These are phyloP conservation scores for Platyura marginata DNA, from an alignment of 1,140 invertebrate species.

Conservation along the genomic window DNA sequence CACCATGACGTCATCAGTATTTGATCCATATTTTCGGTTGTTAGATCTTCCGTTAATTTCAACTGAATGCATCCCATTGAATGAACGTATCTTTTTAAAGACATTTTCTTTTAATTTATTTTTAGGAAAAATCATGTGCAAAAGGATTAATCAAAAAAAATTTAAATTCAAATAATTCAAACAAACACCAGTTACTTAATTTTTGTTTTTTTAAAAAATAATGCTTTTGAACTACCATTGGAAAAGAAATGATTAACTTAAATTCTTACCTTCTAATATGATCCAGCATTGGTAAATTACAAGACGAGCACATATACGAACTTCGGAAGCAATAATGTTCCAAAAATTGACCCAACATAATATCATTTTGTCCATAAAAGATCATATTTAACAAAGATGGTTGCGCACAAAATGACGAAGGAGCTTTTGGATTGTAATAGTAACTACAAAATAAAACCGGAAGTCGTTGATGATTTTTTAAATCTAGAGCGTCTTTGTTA, in stretches of 20 bases:
- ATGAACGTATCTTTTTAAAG: slow-evolving; percentile 55
- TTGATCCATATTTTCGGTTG: slow-evolving; percentile 25
- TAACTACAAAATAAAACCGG: slow-evolving; percentile 87
- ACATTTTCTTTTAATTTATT: no score
- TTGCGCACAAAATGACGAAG: slow-evolving; percentile 16
- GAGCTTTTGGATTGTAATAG: slow-evolving; percentile 35
- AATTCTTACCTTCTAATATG: slow-evolving; percentile 47
- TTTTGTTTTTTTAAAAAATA: no score
- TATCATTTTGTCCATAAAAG: slow-evolving; percentile 87
- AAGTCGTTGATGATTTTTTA: slow-evolving; percentile 71
- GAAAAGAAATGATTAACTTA: neutral
- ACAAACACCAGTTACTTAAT: no score
- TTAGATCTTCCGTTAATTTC: slow-evolving; percentile 28
- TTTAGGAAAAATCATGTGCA: neutral
- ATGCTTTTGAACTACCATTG: no score
- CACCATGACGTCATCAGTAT: slow-evolving; percentile 87
- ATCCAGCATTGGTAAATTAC: slow-evolving; percentile 68
- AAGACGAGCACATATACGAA: slow-evolving; percentile 73
- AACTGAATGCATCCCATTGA: slow-evolving; percentile 57
- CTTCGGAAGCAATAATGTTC: slow-evolving; percentile 79
- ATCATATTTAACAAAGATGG: slow-evolving; percentile 48
- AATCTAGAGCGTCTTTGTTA: slow-evolving; percentile 61
- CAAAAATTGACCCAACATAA: slow-evolving; percentile 83
- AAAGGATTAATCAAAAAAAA: neutral
- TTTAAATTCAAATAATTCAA: neutral